Evolutionary conservation across 2,888 invertebrate species (phyloP), one percentile per base, ranked within the genome.

Genomic region (Nemotelus nigrinus): DNA sequence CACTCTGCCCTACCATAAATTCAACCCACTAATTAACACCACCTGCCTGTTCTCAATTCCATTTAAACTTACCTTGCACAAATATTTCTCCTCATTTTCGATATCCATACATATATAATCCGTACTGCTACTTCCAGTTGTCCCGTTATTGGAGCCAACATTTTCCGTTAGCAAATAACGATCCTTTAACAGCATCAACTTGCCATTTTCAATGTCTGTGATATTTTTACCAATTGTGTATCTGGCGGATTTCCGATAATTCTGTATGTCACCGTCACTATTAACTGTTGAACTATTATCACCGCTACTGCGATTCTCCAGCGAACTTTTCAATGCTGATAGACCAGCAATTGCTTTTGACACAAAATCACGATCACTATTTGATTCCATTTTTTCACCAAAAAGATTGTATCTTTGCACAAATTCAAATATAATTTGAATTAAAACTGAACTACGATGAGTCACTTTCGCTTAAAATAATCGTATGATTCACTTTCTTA

Each of bases 81-180:
- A 93, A 85, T 93, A 92, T 87, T 96, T 94, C 87, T 95, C 92
- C 83, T 93, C 92, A 77, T 94, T 95, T 84, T 92, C 92, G 83
- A 94, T 92, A 87, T 97, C 94, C 84, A 96, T 90, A 89, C 96
- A 96, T 83, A 93, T 91, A 86, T 93, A 93, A 79, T 95, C 90
- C 68, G 94, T 57, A 64, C 43, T 64, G 10, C 47, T 68, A 41
- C 25, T 67, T 10, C 76, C 55, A 25, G n/a, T n/a, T 8, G 43
- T 55, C 45, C 39, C 25, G 3, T 5, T 41, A 48, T 5, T 63
- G 48, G 57, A 44, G 8, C 10, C n/a, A 10, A 10, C 10, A 48
- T 50, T 48, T 4, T 93, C 93, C 84, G 94, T 90, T 72, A 96
- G 88, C 81, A 96, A 89, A 87, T 96, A 97, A 85, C 95, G 93